Evolutionary conservation across 2,888 invertebrate species (phyloP).

Genomic region (Euspilapteryx auroguttella): DNA sequence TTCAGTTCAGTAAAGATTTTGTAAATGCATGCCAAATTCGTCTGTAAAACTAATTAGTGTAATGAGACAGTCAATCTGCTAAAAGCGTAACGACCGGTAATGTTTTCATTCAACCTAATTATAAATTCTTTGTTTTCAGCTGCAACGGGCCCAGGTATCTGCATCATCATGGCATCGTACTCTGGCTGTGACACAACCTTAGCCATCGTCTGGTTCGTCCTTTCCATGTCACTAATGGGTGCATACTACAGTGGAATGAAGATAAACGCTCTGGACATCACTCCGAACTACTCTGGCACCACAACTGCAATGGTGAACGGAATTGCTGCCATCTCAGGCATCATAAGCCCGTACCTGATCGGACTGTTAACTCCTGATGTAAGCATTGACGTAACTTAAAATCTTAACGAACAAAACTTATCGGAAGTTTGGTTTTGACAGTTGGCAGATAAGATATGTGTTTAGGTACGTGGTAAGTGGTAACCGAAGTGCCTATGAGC

Average conservation of each 20-base stretch:
- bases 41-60: too few relatives aligned
- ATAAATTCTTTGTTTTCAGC: constrained; percentile 51
- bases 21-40: too few relatives aligned
- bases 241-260: constrained; percentile 72
- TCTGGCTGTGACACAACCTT: constrained; percentile 60
- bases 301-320: constrained; percentile 68
- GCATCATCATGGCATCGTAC: constrained; percentile 65
- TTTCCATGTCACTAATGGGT: constrained; percentile 71
- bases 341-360: constrained; percentile 64
- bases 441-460: too few relatives aligned
- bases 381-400: too few relatives aligned
- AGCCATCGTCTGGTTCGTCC: constrained; percentile 61
- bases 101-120: too few relatives aligned
- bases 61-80: too few relatives aligned
- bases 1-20: too few relatives aligned
- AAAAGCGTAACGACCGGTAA: too few relatives aligned
- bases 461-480: too few relatives aligned
- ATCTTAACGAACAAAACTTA: neutral
- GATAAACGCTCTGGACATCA: constrained; percentile 66
- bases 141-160: constrained; percentile 65
- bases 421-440: too few relatives aligned
- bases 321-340: constrained; percentile 64
- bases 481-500: too few relatives aligned
- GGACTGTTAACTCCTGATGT: constrained; percentile 64
- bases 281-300: constrained; percentile 67